Conservation (phyloP, 2,113 vertebrate genomes). For the Euleptes europaea region DNA sequence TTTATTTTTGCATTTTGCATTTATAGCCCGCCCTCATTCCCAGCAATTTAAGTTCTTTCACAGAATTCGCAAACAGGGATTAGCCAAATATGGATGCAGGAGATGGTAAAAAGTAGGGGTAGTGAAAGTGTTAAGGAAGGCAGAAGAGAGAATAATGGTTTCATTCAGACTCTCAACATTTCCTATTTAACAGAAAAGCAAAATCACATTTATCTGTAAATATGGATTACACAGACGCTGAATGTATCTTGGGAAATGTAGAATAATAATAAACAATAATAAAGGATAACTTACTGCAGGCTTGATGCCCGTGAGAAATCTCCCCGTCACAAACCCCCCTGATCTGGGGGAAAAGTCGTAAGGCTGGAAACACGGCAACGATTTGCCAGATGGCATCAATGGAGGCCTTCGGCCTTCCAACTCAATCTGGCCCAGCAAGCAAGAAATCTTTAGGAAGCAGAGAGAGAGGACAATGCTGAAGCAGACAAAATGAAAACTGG, state of each 20-base stretch:
- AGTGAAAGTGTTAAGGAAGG: too few species aligned
- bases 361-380: constrained; percentile 92
- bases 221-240: too few species aligned
- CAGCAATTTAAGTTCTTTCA: too few species aligned
- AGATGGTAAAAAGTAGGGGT: too few species aligned
- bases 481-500: not conserved
- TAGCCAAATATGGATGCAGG: too few species aligned
- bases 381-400: constrained; percentile 96
- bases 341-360: constrained; percentile 89
- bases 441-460: constrained; percentile 85
- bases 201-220: too few species aligned
- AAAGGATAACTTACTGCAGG: constrained; percentile 81
- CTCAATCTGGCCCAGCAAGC: constrained; percentile 95
- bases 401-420: constrained; percentile 94
- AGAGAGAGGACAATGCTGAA: not conserved
- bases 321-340: constrained; percentile 93
- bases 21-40: too few species aligned
- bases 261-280: not conserved
- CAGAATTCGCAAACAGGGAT: too few species aligned
- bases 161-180: too few species aligned
- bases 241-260: not conserved
- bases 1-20: too few species aligned
- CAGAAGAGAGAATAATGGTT: too few species aligned
- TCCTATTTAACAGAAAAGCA: too few species aligned
- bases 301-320: constrained; percentile 95